Evolutionary conservation across 2,888 invertebrate genomes (phyloP).

Genomic region (Phaedon cochleariae): DNA sequence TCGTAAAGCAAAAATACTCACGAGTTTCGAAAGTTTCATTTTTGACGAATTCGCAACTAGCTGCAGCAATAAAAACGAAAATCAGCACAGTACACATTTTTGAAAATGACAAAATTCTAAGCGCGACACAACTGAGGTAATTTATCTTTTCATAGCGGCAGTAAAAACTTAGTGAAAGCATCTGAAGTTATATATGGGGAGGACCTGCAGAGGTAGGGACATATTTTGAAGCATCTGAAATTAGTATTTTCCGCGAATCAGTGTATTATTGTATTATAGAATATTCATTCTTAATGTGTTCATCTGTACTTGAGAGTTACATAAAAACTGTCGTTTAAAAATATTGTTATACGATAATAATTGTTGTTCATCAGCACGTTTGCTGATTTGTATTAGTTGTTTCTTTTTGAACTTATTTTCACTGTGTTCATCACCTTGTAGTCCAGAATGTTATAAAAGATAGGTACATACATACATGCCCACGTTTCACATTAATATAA

Average conservation of each 20-base stretch:
- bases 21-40: slow-evolving; percentile 12
- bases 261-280: neutral
- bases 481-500: no score
- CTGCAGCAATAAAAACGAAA: neutral
- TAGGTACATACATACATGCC: no score
- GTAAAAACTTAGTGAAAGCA: slow-evolving; percentile 22
- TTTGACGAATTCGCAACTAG: neutral
- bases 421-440: no score
- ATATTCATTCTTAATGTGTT: neutral
- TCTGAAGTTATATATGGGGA: slow-evolving; percentile 11
- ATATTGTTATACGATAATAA: neutral
- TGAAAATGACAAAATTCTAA: slow-evolving; percentile 2
- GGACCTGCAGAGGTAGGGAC: neutral
- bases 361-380: no score
- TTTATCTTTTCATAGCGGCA: slow-evolving; percentile 5
- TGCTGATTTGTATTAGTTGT: no score
- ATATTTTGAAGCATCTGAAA: neutral
- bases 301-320: neutral
- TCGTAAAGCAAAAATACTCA: neutral
- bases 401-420: no score
- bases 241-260: slow-evolving; percentile 11
- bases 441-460: no score
- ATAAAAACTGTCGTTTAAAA: neutral
- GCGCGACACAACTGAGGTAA: neutral
- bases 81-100: slow-evolving; percentile 9